These are phyloP conservation scores for Oophaga sylvatica DNA, from an alignment of 2,797 vertebrate genomes.

Conservation along the genomic window DNA sequence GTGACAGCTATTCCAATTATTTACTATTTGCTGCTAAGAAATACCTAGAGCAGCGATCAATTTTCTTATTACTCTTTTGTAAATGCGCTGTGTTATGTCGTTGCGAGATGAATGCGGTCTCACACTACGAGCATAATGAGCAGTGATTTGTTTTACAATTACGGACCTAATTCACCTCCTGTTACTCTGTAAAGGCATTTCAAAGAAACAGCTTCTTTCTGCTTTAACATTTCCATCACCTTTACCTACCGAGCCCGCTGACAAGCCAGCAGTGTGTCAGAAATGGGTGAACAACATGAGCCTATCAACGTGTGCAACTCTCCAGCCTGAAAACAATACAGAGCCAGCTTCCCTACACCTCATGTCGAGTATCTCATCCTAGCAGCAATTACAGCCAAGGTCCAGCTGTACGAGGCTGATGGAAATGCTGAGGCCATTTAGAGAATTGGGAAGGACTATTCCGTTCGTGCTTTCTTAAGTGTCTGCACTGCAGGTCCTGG, in stretches of 20 bases:
- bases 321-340: slow-evolving; percentile 69
- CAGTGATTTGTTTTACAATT: slow-evolving; percentile 56
- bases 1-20: slow-evolving; percentile 37
- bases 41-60: slow-evolving; percentile 14
- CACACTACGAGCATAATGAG: slow-evolving; percentile 59
- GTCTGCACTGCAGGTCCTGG: slow-evolving; percentile 60
- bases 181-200: slow-evolving; percentile 63
- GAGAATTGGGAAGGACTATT: slow-evolving; percentile 70
- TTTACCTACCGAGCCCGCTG: slow-evolving; percentile 69
- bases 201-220: slow-evolving; percentile 68
- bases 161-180: slow-evolving; percentile 55
- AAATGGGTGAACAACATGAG: slow-evolving; percentile 68
- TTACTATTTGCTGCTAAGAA: slow-evolving; percentile 28
- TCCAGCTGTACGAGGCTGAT: slow-evolving; percentile 73
- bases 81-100: slow-evolving; percentile 42
- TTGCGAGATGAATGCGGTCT: slow-evolving; percentile 55
- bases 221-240: slow-evolving; percentile 70
- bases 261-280: slow-evolving; percentile 68
- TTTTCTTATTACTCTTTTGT: slow-evolving; percentile 51
- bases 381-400: slow-evolving; percentile 71
- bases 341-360: slow-evolving; percentile 67
- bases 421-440: slow-evolving; percentile 68
- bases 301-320: slow-evolving; percentile 69
- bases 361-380: slow-evolving; percentile 69
- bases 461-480: slow-evolving; percentile 68